Base-by-base conservation (phyloP, 1,140 invertebrate genomes). In the Zaprionus africanus region DNA sequence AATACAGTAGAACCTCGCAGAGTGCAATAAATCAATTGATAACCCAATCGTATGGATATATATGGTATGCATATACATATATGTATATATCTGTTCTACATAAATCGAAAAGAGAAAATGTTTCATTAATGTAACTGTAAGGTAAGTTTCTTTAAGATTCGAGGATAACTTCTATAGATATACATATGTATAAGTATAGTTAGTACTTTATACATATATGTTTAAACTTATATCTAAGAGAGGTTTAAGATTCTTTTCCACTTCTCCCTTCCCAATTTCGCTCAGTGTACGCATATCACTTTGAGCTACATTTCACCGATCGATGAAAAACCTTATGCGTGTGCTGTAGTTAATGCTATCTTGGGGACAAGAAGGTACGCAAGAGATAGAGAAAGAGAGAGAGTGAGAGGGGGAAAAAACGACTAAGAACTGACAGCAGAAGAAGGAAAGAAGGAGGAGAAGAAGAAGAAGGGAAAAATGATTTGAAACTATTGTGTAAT, bases 401-500 rank as follows among this genome's bases (percentile, higher is more conserved):
- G 31, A 7, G 17, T 4, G 12, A 9, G 11, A 17, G 9, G 6
- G n/a, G 7, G n/a, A 11, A 7, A 49, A 19, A 7, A 19, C 4
- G 4, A 57, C 4, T 34, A 19, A 34, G 4, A 46, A 34, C 1
- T 11, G 9, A 9, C 31, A 34, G 31, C 31, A 34, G 9, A 34
- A 31, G n/a, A 34, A 54, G 12, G 9, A 11, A 15, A 26, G 9
- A 15, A 36, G 19, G 6, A 49, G 1, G 24, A 66, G 43, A 38
- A 36, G n/a, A 63, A 26, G 26, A 31, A 66, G 28, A 73, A 67
- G 36, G 59, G 28, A 43, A 59, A 56, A 31, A 68, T 82, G 53
- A 78, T 82, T 79, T 76, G 54, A 88, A 86, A 86, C 83, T 87
- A 88, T 88, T 88, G 84, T 88, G 84, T 88, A 88, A 88, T 90